Base-by-base conservation (phyloP, 2,888 invertebrate species). In the Phragmatobia fuliginosa region DNA sequence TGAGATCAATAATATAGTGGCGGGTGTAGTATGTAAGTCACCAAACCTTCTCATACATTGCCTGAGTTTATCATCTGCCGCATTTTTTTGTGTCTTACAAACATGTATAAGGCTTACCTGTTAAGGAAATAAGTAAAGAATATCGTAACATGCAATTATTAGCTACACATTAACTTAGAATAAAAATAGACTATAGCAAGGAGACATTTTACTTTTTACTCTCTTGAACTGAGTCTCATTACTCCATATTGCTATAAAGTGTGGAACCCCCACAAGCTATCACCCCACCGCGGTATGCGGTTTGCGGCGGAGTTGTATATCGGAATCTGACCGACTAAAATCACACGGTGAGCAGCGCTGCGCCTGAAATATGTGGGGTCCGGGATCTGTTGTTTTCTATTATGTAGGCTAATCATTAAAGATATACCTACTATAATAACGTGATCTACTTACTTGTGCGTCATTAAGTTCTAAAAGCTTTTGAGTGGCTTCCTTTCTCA, bases 61-160 rank as follows among this genome's bases (percentile, higher is more conserved):
- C 78, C 97, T 96, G 67, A 98, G 93, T 91, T 98, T 98, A 86
- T 98, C 98, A 89, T 98, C 98, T 1, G 98, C 98, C 70, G 98
- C 98, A 95, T 97, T 98, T 95, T 98, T 98, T 89, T 97, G 97
- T 58, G 96, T 97, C 56, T 98, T 97, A 86, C 97, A 97, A 67
- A 98, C 97, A 92, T 98, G 98, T 83, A 98, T 97, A 84, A 98
- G 95, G 92, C 97, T 98, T 77, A 98, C 97, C 98, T 98, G 65
- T 58, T 33, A 66, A 67, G 36, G 49, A 71, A 38, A 66, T 8
- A 70, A 61, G 86, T 66, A 87, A 78, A 70, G 58, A 10, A 21
- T 62, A 10, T 41, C 31, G 8, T 36, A 38, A 25, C n/a, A 4
- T 11, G 11, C 14, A 38, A 3, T 33, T n/a, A n/a, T n/a, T n/a